A percentile compares a stretch with the other conserved stretches of the same genome.
Evolutionary conservation across 2,113 vertebrate species (phyloP).

Genomic region (Neodon shergylaensis): DNA sequence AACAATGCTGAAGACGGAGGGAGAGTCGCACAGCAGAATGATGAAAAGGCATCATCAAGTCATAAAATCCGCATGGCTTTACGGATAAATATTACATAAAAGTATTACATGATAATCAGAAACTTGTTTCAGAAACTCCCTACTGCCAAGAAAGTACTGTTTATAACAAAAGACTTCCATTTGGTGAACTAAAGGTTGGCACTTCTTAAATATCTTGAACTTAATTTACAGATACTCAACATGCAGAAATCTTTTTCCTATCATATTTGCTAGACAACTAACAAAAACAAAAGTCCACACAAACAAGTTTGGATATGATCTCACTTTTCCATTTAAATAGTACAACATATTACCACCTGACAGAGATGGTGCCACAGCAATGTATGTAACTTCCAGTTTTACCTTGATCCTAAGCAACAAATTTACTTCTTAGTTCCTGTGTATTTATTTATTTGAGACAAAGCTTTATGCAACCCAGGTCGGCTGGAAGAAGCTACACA

Average conservation of each 20-base stretch:
- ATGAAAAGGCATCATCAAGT: slow-evolving; percentile 39
- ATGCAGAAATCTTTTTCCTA: not conserved
- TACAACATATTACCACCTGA: not conserved
- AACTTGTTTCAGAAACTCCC: slow-evolving; percentile 24
- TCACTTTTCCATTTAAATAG: slow-evolving; percentile 7
- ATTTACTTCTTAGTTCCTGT: not conserved
- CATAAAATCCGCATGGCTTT: not conserved
- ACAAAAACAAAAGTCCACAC: not conserved
- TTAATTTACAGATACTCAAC: not conserved
- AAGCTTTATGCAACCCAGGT: not conserved
- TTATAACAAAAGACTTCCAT: slow-evolving; percentile 31
- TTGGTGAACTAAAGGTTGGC: slow-evolving; percentile 34
- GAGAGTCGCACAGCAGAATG: not conserved
- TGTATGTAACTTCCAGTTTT: not conserved
- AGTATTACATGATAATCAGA: slow-evolving; percentile 28
- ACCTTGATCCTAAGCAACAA: not conserved
- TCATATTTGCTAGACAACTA: not conserved
- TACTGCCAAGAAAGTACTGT: not conserved
- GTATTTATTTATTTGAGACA: not conserved
- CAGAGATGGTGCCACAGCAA: not conserved
- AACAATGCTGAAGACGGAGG: not conserved
- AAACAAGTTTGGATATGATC: not conserved
- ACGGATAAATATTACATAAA: slow-evolving; percentile 58
- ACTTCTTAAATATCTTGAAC: slow-evolving; percentile 41
- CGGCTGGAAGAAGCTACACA: not conserved